Percentiles rank a stretch among this genome's conserved stretches.
phyloP scores from a whole-genome alignment of 2,888 invertebrate species.

The Allolobophora icterica region DNA sequence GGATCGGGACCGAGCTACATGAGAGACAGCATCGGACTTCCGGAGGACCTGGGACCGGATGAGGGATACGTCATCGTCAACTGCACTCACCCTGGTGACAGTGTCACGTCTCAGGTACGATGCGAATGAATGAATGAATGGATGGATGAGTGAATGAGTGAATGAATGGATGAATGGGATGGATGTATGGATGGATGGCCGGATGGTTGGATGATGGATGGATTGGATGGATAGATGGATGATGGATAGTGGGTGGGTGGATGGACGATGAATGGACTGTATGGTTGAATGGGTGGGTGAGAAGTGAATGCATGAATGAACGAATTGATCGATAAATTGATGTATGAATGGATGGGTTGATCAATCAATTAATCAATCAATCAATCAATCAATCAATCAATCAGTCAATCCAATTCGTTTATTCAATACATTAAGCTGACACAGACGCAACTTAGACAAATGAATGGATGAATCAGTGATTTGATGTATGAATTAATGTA shows the following conservation, averaged over 20 bases:
- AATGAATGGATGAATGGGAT: neutral
- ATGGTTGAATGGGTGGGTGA: too few relatives aligned
- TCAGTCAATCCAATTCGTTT: too few relatives aligned
- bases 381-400: too few relatives aligned
- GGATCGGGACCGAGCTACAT: constrained; percentile 19
- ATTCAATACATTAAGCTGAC: too few relatives aligned
- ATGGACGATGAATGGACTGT: neutral
- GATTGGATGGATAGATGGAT: neutral
- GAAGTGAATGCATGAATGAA: too few relatives aligned
- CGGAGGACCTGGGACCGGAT: constrained; percentile 5
- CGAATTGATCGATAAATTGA: too few relatives aligned
- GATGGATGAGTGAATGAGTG: neutral
- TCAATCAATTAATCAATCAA: too few relatives aligned
- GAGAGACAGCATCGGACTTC: constrained; percentile 18
- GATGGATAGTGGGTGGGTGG: neutral
- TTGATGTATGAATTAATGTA: too few relatives aligned
- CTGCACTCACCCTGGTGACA: neutral
- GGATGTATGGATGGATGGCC: neutral
- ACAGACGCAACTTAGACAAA: too few relatives aligned
- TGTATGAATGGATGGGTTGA: too few relatives aligned
- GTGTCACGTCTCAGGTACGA: neutral
- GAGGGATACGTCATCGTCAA: constrained; percentile 21
- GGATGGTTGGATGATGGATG: neutral
- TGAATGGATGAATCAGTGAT: too few relatives aligned
- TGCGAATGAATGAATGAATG: neutral